A percentile compares a stretch with the other conserved stretches of the same genome.
Conservation (phyloP, 2,888 invertebrate species). For the Acronicta alni region DNA sequence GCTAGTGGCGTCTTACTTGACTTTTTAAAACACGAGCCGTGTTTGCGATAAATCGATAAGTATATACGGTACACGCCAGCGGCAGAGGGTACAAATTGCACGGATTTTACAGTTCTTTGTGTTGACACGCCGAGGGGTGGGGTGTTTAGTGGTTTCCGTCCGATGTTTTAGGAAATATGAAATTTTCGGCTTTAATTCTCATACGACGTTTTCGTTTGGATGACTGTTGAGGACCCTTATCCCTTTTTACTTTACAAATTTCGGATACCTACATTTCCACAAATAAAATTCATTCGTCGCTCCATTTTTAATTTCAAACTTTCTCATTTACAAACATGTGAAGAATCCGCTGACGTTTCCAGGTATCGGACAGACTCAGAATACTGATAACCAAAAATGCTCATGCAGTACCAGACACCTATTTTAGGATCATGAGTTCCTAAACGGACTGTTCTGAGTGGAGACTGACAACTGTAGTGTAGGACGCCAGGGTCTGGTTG, state of each 20-base stretch:
- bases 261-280: slow-evolving; percentile 22
- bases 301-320: slow-evolving; percentile 1
- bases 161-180: slow-evolving; percentile 81
- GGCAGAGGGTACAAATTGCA: slow-evolving; percentile 86
- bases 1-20: slow-evolving; percentile 55
- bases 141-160: slow-evolving; percentile 74
- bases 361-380: neutral
- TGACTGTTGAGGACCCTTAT: slow-evolving; percentile 41
- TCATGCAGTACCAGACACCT: neutral
- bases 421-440: neutral
- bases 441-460: no score
- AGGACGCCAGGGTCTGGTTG: no score
- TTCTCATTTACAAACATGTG: neutral
- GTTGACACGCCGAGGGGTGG: slow-evolving; percentile 72
- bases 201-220: slow-evolving; percentile 44
- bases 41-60: slow-evolving; percentile 88
- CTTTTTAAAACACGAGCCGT: slow-evolving; percentile 80
- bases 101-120: slow-evolving; percentile 84
- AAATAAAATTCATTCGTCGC: slow-evolving; percentile 11
- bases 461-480: no score
- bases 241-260: slow-evolving; percentile 34
- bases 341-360: neutral
- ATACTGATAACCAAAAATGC: neutral
- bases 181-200: slow-evolving; percentile 69
- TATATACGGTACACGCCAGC: slow-evolving; percentile 74